These are phyloP conservation scores for Cladorhizidae sp. DNA, from an alignment of 37 sponge, comb jelly and placozoan genomes.

Conservation along the genomic window DNA sequence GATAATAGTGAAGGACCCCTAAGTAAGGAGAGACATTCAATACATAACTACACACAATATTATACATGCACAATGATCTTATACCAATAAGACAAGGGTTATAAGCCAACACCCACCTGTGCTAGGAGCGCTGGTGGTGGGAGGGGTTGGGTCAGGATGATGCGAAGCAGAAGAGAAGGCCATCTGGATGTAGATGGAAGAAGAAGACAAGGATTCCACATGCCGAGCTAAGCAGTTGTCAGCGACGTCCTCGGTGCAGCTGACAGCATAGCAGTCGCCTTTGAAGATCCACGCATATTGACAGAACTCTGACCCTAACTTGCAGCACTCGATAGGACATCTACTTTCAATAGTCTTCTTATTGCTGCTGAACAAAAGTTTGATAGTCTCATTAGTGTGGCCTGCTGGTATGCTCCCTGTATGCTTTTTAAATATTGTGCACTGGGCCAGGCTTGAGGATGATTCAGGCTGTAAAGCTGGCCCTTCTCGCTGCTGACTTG, in stretches of 20 bases:
- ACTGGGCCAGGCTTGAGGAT: background rate
- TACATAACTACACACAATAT: too few relatives aligned
- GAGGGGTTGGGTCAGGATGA: background rate
- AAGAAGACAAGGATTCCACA: background rate
- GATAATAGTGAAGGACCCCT: too few relatives aligned
- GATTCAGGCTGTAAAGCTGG: too few relatives aligned
- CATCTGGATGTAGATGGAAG: constrained; percentile 3
- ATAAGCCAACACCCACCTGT: too few relatives aligned
- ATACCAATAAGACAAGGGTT: too few relatives aligned
- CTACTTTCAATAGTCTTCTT: background rate
- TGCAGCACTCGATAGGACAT: constrained; percentile 11
- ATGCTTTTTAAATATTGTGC: background rate
- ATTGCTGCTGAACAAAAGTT: background rate
- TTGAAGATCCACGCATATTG: constrained; percentile 28
- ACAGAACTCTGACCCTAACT: constrained; percentile 10
- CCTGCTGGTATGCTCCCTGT: background rate
- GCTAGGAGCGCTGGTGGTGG: too few relatives aligned
- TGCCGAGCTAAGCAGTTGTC: background rate
- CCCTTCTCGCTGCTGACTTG: background rate
- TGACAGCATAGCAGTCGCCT: constrained; percentile 9
- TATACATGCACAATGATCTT: too few relatives aligned
- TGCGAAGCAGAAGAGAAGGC: background rate
- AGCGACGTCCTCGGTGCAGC: background rate
- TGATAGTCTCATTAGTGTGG: background rate
- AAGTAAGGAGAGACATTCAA: too few relatives aligned